Evolutionary conservation across 35 echinoderm and acorn worm genomes (phyloP).

Genomic region (Hemicentrotus pulcherrimus): DNA sequence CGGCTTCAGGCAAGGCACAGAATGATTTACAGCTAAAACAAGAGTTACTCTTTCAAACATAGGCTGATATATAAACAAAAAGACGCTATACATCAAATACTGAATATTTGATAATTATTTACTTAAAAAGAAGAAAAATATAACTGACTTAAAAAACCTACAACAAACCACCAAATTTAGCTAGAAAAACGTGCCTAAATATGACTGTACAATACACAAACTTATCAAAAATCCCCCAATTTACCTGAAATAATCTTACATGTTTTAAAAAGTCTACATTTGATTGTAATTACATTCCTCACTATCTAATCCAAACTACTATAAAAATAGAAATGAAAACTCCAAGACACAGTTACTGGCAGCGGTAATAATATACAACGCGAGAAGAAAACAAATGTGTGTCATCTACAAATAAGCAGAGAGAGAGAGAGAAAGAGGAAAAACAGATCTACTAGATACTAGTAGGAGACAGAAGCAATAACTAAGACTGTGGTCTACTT

Average conservation of each 20-base stretch:
- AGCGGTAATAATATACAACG: constrained; percentile 52
- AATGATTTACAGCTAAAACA: constrained; percentile 49
- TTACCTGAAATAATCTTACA: constrained; percentile 45
- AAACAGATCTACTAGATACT: constrained; percentile 13
- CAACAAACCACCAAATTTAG: constrained; percentile 40
- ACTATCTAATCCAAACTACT: constrained; percentile 40
- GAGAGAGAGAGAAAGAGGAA: not conserved
- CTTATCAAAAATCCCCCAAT: not conserved
- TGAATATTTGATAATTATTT: constrained; percentile 45
- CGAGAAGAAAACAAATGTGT: constrained; percentile 22
- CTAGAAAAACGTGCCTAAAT: constrained; percentile 4
- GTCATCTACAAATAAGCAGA: constrained; percentile 35
- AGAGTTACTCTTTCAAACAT: constrained; percentile 34
- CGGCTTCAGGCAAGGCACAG: constrained; percentile 6
- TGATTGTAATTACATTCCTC: constrained; percentile 30
- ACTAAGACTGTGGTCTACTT: constrained; percentile 30
- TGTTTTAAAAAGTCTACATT: constrained; percentile 32
- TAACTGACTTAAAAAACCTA: constrained; percentile 31
- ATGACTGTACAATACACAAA: constrained; percentile 47
- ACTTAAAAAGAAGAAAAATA: constrained; percentile 46
- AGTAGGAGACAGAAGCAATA: not conserved
- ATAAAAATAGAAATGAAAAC: constrained; percentile 48
- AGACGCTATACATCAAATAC: constrained; percentile 57
- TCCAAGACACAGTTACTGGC: constrained; percentile 44
- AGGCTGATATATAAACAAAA: constrained; percentile 56